A percentile compares a stretch with the other conserved stretches of the same genome.
These are phyloP conservation scores for Ypsolopha sequella DNA, from an alignment of 2,888 invertebrate species.

Conservation along the genomic window DNA sequence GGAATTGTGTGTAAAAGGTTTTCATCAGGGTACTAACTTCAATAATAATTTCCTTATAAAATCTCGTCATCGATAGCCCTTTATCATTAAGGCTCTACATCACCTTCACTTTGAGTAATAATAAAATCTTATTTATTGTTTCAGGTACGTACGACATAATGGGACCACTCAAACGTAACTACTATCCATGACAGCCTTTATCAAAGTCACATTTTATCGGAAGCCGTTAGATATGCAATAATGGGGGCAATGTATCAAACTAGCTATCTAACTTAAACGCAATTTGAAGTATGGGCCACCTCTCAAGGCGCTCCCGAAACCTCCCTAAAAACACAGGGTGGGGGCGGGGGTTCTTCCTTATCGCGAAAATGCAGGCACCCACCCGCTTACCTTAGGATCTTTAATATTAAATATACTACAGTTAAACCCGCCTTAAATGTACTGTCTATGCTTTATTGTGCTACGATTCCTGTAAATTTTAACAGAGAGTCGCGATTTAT, in stretches of 20 bases:
- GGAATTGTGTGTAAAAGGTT: too few species aligned
- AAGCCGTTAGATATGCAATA: conserved; percentile 63
- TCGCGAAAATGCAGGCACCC: conserved; percentile 67
- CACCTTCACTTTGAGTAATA: conserved; percentile 14
- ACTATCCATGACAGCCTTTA: conserved; percentile 28
- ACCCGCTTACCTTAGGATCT: conserved; percentile 68
- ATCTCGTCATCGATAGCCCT: too few species aligned
- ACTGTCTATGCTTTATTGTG: neutral
- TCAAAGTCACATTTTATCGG: conserved; percentile 46
- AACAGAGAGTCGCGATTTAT: neutral
- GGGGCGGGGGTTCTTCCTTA: conserved; percentile 46
- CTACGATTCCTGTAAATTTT: neutral
- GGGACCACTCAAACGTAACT: conserved; percentile 11
- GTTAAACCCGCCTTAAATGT: conserved; percentile 35
- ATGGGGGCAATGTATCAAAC: conserved; percentile 64
- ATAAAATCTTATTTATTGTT: conserved; percentile 19
- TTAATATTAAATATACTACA: conserved; percentile 68
- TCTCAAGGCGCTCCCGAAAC: conserved; percentile 44
- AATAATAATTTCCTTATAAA: too few species aligned
- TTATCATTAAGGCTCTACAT: too few species aligned
- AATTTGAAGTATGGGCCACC: conserved; percentile 65
- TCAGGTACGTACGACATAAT: conserved; percentile 28
- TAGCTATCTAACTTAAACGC: conserved; percentile 67
- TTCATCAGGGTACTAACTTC: too few species aligned
- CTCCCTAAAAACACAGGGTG: conserved; percentile 42